phyloP scores from a whole-genome alignment of 2,888 invertebrate genomes.

The Trachelus stipa region DNA sequence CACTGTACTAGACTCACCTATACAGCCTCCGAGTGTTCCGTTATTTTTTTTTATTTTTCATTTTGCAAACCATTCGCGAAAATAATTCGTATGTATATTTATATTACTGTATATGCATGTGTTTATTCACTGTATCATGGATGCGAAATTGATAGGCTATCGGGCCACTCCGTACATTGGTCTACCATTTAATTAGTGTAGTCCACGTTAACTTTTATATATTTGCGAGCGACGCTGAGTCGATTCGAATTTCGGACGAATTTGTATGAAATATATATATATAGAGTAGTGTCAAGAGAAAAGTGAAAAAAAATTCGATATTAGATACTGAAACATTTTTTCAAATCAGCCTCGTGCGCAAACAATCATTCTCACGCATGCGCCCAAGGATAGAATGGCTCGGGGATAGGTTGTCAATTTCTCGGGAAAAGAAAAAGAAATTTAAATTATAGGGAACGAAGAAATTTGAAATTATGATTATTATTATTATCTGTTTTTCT shows the following conservation, averaged over 20 bases:
- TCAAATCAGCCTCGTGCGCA: background rate
- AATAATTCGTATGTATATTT: background rate
- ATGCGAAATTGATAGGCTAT: background rate
- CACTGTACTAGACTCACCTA: background rate
- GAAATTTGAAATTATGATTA: background rate
- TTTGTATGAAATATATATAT: background rate
- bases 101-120: background rate
- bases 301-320: background rate
- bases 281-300: background rate
- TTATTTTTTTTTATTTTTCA: background rate
- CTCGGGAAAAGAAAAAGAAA: background rate
- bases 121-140: background rate
- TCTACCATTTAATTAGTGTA: background rate
- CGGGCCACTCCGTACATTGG: background rate
- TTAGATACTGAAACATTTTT: background rate
- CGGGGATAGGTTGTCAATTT: too few relatives aligned
- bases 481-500: background rate
- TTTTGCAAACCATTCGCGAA: background rate
- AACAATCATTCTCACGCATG: background rate
- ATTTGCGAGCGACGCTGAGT: background rate
- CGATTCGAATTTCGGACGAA: background rate
- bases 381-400: background rate
- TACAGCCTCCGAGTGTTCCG: background rate
- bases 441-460: background rate
- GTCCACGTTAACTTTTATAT: background rate